These are phyloP conservation scores for Pseudochirops cupreus DNA, from an alignment of 2,797 vertebrate species.

Conservation along the genomic window DNA sequence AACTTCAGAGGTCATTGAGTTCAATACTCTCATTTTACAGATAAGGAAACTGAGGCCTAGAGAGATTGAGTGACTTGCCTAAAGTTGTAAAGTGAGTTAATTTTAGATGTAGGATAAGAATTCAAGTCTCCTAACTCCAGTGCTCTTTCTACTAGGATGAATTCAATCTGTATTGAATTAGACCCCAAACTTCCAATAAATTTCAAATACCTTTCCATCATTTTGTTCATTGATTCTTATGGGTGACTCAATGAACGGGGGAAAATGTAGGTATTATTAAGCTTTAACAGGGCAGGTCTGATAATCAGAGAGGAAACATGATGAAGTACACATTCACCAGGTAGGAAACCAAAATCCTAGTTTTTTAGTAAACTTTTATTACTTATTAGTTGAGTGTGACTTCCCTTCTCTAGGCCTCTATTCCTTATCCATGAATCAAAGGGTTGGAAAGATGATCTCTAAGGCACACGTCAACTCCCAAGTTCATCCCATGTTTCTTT, in stretches of 20 bases:
- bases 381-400: not conserved
- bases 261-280: not conserved
- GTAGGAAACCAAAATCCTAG: not conserved
- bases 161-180: not conserved
- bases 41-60: not conserved
- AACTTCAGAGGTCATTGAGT: not conserved
- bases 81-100: not conserved
- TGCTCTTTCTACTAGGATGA: not conserved
- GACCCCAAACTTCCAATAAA: not conserved
- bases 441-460: not conserved
- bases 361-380: not conserved
- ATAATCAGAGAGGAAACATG: not conserved
- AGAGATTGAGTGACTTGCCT: not conserved
- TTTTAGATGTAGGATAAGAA: not conserved
- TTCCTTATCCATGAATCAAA: not conserved
- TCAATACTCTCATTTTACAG: not conserved
- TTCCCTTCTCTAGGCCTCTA: not conserved
- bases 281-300: not conserved
- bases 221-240: not conserved
- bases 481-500: not conserved
- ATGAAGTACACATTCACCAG: not conserved
- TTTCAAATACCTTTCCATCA: not conserved
- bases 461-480: not conserved
- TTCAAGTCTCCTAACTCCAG: not conserved
- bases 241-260: not conserved